Base-by-base conservation (phyloP, 2,113 vertebrate species). In the Poeciliopsis retropinna region DNA sequence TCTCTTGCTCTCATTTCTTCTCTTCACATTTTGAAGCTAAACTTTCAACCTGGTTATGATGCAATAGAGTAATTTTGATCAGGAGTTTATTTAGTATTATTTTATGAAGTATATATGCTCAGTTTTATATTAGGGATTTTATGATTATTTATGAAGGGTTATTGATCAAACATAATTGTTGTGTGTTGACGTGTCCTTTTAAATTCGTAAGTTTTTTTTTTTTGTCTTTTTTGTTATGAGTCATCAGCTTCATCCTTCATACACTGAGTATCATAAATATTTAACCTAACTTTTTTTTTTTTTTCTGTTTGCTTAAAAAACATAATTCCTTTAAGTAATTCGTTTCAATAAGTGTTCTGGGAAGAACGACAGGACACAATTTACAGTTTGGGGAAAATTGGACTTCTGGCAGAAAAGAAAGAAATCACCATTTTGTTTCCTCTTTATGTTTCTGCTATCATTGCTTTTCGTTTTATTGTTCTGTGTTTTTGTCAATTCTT, bases 381-480 rank as follows among this genome's bases (percentile, higher is more conserved):
- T 57, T 47, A 11, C 11, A 66, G 4, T 78, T 62, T 37, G 19
- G 71, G 29, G 1, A 70, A 81, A 72, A 75, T 37, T 51, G 54
- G 28, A 79, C 31, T 68, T 76, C 66, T 37, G 65, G 60, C 5
- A 60, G 44, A 47, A 47, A 41, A 41, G 10, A 41, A 41, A 41
- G 3, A 37, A 5, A 47, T 47, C 17, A 19, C 17, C 17, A 47
- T 47, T 60, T 60, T 60, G 14, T 32, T 32, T 7, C 5, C 29
- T 32, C 19, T 31, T 22, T 13, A 2, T 3, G 34, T 4, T 32
- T 64, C 3, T 32, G 7, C 15, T 1, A n/a, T 14, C 30, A 28
- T 47, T 41, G 4, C 17, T 19, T 19, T 47, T 5, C 1, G 5
- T 17, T 47, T 19, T 5, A 47, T 19, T 47, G 44, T 47, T 47